These are phyloP conservation scores for Monodelphis domestica DNA, from an alignment of 2,797 vertebrate genomes.

Conservation along the genomic window DNA sequence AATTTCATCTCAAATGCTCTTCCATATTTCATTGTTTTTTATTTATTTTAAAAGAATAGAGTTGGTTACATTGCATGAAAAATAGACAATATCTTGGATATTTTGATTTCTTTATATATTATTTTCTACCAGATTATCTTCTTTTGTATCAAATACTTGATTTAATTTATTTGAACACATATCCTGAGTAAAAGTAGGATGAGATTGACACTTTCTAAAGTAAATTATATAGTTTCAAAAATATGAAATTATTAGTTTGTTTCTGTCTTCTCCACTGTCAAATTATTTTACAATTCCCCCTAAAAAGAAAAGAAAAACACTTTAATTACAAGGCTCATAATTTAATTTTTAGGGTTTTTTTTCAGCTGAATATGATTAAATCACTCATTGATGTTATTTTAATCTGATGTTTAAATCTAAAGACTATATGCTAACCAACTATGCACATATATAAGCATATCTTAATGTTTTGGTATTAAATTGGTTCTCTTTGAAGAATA, in stretches of 20 bases:
- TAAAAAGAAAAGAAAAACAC: not conserved
- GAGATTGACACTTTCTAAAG: not conserved
- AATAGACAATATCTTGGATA: not conserved
- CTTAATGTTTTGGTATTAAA: not conserved
- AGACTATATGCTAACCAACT: not conserved
- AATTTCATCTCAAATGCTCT: not conserved
- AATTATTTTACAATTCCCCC: not conserved
- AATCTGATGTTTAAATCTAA: constrained; percentile 56
- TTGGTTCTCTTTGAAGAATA: constrained; percentile 72
- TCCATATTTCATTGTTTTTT: not conserved
- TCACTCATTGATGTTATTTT: constrained; percentile 54
- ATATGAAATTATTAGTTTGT: not conserved
- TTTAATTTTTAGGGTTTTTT: not conserved
- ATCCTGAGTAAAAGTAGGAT: not conserved
- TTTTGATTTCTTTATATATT: not conserved
- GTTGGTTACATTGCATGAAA: not conserved
- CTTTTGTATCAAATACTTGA: not conserved
- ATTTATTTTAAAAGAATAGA: not conserved
- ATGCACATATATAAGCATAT: not conserved
- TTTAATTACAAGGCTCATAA: not conserved
- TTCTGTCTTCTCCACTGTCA: not conserved
- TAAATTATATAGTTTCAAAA: not conserved
- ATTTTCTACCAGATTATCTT: not conserved
- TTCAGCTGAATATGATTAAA: constrained; percentile 34
- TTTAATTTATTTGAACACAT: not conserved